phyloP scores from a whole-genome alignment of 1,140 invertebrate species.

The Bombus haemorrhoidalis region DNA sequence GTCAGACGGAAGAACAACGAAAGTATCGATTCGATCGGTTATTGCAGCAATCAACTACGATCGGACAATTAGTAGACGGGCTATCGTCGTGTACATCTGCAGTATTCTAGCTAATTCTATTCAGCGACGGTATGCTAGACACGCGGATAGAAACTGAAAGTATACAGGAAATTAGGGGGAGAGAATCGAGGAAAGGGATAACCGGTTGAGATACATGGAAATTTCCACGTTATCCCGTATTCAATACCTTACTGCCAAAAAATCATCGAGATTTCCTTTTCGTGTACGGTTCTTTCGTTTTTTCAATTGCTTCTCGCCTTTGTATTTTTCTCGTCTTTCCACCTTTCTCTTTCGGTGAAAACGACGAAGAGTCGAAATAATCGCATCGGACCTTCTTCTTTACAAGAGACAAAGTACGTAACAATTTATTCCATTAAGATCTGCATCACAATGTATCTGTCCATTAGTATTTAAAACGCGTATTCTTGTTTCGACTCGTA shows the following conservation, averaged over 20 bases:
- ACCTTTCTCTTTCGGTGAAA: neutral
- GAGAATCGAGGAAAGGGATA: neutral
- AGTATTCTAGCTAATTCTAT: conserved; percentile 35
- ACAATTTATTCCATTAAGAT: conserved; percentile 44
- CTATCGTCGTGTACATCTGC: neutral
- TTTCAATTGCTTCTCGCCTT: neutral
- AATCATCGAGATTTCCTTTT: neutral
- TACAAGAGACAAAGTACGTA: neutral
- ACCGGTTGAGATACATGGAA: neutral
- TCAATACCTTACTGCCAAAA: neutral
- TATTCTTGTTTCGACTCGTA: conserved; percentile 57
- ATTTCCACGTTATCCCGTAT: neutral
- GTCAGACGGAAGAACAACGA: neutral
- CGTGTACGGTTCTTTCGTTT: neutral
- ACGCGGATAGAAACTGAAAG: neutral
- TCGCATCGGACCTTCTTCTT: neutral
- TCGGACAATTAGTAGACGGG: neutral
- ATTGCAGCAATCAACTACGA: neutral
- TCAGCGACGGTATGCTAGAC: neutral
- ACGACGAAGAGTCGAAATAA: neutral
- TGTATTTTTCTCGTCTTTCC: too few relatives aligned
- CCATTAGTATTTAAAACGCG: conserved; percentile 65
- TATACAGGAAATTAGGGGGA: neutral
- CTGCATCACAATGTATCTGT: conserved; percentile 59
- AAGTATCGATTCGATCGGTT: neutral